Evolutionary conservation across 2,797 vertebrate species (phyloP).

Genomic region (Smutsia gigantea): DNA sequence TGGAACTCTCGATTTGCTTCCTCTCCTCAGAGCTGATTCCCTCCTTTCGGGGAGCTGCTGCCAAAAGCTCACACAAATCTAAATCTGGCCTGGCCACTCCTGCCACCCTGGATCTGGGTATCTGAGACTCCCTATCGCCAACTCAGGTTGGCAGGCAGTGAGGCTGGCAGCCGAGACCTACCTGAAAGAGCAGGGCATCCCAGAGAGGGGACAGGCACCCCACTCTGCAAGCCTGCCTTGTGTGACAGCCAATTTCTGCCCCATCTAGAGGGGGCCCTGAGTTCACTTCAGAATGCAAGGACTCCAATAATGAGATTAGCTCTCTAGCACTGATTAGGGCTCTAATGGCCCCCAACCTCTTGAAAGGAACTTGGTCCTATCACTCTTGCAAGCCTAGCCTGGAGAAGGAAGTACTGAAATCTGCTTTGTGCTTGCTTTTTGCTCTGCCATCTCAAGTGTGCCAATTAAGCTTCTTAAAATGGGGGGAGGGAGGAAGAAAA

Average conservation of each 20-base stretch:
- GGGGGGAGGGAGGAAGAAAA: background rate
- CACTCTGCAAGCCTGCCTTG: background rate
- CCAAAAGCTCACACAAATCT: constrained; percentile 9
- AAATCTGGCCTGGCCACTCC: constrained; percentile 56
- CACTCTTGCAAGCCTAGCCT: background rate
- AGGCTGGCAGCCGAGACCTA: background rate
- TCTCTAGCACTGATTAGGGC: background rate
- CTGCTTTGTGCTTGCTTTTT: background rate
- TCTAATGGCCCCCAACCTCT: background rate
- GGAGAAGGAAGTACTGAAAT: constrained; percentile 4
- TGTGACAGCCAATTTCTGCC: background rate
- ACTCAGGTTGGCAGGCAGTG: constrained; percentile 54
- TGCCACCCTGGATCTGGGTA: constrained; percentile 49
- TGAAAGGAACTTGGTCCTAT: background rate
- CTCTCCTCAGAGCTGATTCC: background rate
- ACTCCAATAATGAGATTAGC: background rate
- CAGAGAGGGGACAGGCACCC: background rate
- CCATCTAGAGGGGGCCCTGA: background rate
- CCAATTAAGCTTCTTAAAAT: background rate
- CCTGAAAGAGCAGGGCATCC: background rate
- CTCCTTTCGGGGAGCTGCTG: background rate
- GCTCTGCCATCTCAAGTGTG: constrained; percentile 23
- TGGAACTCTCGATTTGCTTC: background rate
- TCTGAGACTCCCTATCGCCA: constrained; percentile 50
- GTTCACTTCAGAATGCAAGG: background rate